A percentile compares a stretch with the other conserved stretches of the same genome.
Evolutionary conservation across 2,113 vertebrate species (phyloP).

Genomic region (cat (Felis catus)): DNA sequence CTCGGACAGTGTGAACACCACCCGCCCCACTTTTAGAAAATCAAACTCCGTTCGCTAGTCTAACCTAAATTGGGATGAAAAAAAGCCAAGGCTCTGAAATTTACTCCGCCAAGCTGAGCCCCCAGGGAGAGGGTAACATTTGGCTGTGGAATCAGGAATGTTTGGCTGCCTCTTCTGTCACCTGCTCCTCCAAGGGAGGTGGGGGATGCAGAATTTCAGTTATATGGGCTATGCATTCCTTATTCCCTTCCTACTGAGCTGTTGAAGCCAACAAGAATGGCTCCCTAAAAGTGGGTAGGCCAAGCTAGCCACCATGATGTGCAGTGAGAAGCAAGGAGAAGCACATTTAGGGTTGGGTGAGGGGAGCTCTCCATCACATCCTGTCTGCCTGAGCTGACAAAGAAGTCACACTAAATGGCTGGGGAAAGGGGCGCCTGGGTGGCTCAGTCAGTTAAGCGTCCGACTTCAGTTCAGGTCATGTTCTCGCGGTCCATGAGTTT

Average conservation of each 20-base stretch:
- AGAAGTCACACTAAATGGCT: not conserved
- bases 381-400: not conserved
- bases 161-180: not conserved
- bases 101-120: not conserved
- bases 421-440: not conserved
- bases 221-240: not conserved
- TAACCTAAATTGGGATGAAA: constrained; percentile 11
- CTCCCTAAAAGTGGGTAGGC: not conserved
- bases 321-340: not conserved
- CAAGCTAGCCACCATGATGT: fast-evolving
- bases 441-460: too few species aligned
- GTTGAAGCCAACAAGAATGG: not conserved
- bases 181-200: not conserved
- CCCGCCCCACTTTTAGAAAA: not conserved
- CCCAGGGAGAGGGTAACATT: constrained; percentile 31
- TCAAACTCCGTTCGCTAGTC: not conserved
- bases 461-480: too few species aligned
- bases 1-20: not conserved
- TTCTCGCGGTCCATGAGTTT: too few species aligned
- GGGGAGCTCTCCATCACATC: not conserved
- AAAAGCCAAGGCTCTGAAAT: constrained; percentile 45
- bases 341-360: not conserved
- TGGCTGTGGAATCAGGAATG: not conserved
- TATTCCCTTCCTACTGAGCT: not conserved
- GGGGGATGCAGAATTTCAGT: not conserved